Conservation (phyloP, 2,888 invertebrate species). For the Polyploca ridens region DNA sequence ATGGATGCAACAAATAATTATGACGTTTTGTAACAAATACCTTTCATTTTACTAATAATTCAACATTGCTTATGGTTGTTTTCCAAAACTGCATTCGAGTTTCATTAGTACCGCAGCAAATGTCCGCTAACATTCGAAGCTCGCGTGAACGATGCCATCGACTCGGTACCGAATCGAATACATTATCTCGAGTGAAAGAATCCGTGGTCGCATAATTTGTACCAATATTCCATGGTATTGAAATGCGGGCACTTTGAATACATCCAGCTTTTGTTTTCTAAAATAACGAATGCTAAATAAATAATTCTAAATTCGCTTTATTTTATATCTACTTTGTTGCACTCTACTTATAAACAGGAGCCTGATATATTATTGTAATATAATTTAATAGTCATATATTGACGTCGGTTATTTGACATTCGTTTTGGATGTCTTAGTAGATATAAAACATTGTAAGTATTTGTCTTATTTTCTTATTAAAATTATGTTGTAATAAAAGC, state of each 20-base stretch:
- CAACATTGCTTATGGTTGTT: not conserved
- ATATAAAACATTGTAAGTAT: too few species aligned
- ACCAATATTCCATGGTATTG: conserved; percentile 54
- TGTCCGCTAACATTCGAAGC: conserved; percentile 62
- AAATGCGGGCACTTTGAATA: conserved; percentile 19
- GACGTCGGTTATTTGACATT: too few species aligned
- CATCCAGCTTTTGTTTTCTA: conserved; percentile 5
- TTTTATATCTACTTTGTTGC: not conserved
- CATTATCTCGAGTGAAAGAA: conserved; percentile 70
- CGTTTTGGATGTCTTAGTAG: too few species aligned
- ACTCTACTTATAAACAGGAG: too few species aligned
- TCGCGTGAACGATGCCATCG: conserved; percentile 81
- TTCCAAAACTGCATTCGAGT: conserved; percentile 29
- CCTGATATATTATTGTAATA: too few species aligned
- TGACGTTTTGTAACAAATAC: too few species aligned
- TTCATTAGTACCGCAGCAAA: conserved; percentile 45
- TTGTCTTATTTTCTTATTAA: too few species aligned
- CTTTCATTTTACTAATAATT: too few species aligned
- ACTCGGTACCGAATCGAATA: conserved; percentile 68
- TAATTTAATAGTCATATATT: too few species aligned
- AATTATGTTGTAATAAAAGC: too few species aligned
- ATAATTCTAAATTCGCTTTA: not conserved
- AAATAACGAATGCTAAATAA: conserved; percentile 1
- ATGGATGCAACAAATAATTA: too few species aligned
- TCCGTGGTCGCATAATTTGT: conserved; percentile 75